Evolutionary conservation across 30 jellyfish, hydroid and myxozoan species (phyloP), one percentile per base, ranked within the genome.

Genomic region (Nemopilema nomurai): DNA sequence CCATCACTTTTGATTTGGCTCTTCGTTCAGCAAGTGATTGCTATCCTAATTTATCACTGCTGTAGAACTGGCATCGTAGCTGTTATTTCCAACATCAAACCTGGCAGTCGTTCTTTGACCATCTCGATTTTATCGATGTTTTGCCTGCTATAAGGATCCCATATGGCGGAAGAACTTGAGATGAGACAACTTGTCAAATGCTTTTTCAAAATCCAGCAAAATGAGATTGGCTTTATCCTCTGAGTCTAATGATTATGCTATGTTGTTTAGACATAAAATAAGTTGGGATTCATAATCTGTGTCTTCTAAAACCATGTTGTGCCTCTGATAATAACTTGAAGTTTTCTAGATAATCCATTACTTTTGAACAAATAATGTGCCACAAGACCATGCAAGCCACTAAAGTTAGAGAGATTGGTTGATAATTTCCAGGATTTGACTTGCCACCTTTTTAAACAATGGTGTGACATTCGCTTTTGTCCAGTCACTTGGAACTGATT

Each of bases 301-400:
- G 32, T 62, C 69, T 28, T 57, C 77, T 62, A 63, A 78, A 78
- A 32, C 88, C 79, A 30, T 78, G 62, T 65, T 78, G 88, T 27
- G 65, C 88, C 21, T 52, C 78, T 8, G 28, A 30, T 62, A 78
- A 30, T 19, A 31, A 13, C 23, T 27, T 51, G 62, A 1, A 77
- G 50, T 18, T 21, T 22, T 65, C 74, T 18, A 64, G 73, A 51
- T 65, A 62, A 31, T 66, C 74, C 53, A n/a, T 33, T 16, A 62
- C 67, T 80, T 64, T 49, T 26, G 71, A 75, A 26, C 85, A 32
- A 51, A 77, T 30, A 8, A 77, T 77, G 51, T 77, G 77, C 77
- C 28, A 63, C 69, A 77, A 29, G 21, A 77, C 77, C 63, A 51
- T 77, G 66, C 87, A 77, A 16, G 77, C 66, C 22, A 57, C 51